Evolutionary conservation across 2,888 invertebrate genomes (phyloP), one percentile per base, ranked within the genome.

Genomic region (Sabatieria punctata): DNA sequence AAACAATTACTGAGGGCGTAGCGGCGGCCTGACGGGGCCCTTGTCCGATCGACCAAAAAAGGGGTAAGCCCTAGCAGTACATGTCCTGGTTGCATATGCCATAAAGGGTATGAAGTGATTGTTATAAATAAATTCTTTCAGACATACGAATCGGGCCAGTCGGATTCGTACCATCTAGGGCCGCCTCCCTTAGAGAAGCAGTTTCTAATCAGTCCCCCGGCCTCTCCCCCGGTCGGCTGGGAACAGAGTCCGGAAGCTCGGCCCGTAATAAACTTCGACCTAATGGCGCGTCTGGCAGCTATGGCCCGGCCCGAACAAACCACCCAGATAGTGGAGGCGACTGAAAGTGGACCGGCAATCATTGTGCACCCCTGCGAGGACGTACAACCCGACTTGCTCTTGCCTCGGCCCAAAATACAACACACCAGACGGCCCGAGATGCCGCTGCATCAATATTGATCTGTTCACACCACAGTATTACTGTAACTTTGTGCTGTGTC

Each of bases 201-300:
- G 75, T 97, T 91, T 73, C 77, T 97, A 51, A 97, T 99, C 63
- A 95, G 95, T 41, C 97, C 97, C 40, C 97, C 97, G 13, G 83
- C 91, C 46, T 91, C 91, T 38, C 97, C 97, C 4, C 97, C 97
- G 2, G 77, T 91, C 37, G 95, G 88, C 44, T 95, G 95, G 95
- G 82, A 85, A 65, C 60, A 57, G 49, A 36, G 30, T 15, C 8
- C 8, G 54, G 97, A 99, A 71, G 78, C 79, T 56, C 85, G 89
- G 65, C 97, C 97, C 2, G 72, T 89, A 54, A 83, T 97, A 51
- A 93, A 93, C 72, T 85, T 85, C 60, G 95, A 97, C 68, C 74
- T 99, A 46, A 71, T 97, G 57, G 81, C 89, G 35, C 91, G 95
- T 22, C 72, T 97, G 58, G 86, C 93, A 21, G 83, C 79, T 60